Evolutionary conservation across 2,888 invertebrate species (phyloP).

Genomic region (Tipula lateralis): DNA sequence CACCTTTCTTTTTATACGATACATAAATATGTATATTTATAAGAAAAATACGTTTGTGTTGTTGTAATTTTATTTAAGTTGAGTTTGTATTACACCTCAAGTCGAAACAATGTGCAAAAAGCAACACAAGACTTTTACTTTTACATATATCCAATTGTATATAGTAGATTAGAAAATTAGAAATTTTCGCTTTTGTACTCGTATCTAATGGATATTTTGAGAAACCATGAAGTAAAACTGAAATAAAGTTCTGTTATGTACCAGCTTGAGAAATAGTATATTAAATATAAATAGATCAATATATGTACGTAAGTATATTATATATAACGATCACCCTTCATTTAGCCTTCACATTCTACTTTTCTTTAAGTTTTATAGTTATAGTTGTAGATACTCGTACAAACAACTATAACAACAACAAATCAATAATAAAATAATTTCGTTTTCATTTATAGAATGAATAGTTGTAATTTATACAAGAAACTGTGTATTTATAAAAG

Average conservation of each 20-base stretch:
- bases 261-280: background rate
- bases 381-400: background rate
- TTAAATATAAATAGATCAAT: background rate
- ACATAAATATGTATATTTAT: too few relatives aligned
- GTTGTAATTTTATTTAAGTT: background rate
- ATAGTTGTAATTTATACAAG: slow-evolving; percentile 11
- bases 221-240: background rate
- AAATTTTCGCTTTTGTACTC: background rate
- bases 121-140: background rate
- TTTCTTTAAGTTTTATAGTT: background rate
- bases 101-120: slow-evolving; percentile 1
- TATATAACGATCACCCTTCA: background rate
- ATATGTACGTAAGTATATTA: background rate
- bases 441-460: background rate
- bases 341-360: slow-evolving; percentile 9
- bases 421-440: background rate
- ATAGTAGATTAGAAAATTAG: background rate
- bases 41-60: background rate
- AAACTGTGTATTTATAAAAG: background rate
- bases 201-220: background rate
- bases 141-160: background rate
- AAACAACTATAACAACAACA: background rate
- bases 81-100: background rate
- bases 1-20: background rate
- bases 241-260: background rate